phyloP scores from a whole-genome alignment of 2,113 vertebrate genomes.

The Genyomyrus donnyi region DNA sequence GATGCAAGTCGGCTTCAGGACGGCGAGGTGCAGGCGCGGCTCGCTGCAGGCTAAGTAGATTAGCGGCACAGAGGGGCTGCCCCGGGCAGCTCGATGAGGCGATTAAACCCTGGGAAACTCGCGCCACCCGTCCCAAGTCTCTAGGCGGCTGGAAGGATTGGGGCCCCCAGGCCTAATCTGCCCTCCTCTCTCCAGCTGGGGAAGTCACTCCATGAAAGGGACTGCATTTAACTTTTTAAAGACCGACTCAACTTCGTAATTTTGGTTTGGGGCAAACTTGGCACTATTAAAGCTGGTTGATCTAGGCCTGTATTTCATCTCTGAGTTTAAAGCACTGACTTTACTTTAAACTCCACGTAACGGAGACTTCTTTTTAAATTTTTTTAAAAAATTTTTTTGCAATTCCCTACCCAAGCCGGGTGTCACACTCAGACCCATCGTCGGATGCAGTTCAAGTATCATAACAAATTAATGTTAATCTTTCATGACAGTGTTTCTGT shows the following conservation, averaged over 20 bases:
- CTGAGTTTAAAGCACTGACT: conserved; percentile 22
- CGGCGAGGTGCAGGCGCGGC: conserved; percentile 47
- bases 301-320: conserved; percentile 35
- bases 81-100: conserved; percentile 58
- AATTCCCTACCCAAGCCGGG: not conserved
- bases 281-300: conserved; percentile 23
- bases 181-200: conserved; percentile 26
- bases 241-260: conserved; percentile 19
- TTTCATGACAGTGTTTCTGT: not conserved
- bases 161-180: conserved; percentile 34
- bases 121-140: conserved; percentile 49
- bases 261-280: conserved; percentile 22
- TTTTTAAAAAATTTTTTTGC: not conserved
- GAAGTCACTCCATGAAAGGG: conserved; percentile 29
- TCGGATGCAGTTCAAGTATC: not conserved
- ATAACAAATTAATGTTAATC: not conserved
- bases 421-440: not conserved
- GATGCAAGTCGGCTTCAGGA: conserved; percentile 68
- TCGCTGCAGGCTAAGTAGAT: conserved; percentile 69
- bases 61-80: conserved; percentile 62
- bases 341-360: not conserved
- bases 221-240: conserved; percentile 40
- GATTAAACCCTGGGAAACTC: conserved; percentile 69
- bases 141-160: conserved; percentile 46
- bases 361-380: not conserved